Evolutionary conservation across 2,113 vertebrate species (phyloP), one percentile per base, ranked within the genome.

Genomic region (Ictalurus punctatus): DNA sequence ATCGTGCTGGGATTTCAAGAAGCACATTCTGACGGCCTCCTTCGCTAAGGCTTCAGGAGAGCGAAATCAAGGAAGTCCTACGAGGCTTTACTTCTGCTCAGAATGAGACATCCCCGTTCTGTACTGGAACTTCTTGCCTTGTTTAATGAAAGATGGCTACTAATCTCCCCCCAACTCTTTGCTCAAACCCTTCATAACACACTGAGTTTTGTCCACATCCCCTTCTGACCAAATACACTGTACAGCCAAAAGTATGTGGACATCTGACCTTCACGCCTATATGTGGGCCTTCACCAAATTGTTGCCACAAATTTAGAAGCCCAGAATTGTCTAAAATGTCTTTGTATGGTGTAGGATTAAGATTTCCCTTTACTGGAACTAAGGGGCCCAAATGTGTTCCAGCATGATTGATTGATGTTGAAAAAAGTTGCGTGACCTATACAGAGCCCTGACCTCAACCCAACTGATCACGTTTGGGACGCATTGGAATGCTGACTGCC

Each of bases 61-160:
- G 13, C 21, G 21, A 78, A 56, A 67, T n/a, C 13, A 56, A 78
- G 30, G 6, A 16, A 37, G 16, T 84, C 25, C 63, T 54, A 17
- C 19, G 63, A 85, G 61, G 63, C 76, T 23, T 65, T 71, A 17
- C 59, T 59, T 61, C 37, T 89, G 44, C 17, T 85, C 80, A 80
- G 37, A 81, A 56, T n/a, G 30, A 87, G 86, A 84, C 25, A 34
- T 59, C 58, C 69, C 83, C 67, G 44, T 58, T 21, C 76, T 83
- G 84, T 84, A 84, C 86, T 81, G 52, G 65, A 44, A 76, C 34
- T 48, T 34, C 19, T 40, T 78, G 23, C 73, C 82, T 52, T 63
- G 34, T 79, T 85, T 54, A 84, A 85, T 84, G 85, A 85, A 79
- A 84, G 30, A 89, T 40, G n/a, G 23, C 27, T 61, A 9, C 83